phyloP scores from a whole-genome alignment of 1,140 invertebrate species.

The Drosophila punjabiensis region DNA sequence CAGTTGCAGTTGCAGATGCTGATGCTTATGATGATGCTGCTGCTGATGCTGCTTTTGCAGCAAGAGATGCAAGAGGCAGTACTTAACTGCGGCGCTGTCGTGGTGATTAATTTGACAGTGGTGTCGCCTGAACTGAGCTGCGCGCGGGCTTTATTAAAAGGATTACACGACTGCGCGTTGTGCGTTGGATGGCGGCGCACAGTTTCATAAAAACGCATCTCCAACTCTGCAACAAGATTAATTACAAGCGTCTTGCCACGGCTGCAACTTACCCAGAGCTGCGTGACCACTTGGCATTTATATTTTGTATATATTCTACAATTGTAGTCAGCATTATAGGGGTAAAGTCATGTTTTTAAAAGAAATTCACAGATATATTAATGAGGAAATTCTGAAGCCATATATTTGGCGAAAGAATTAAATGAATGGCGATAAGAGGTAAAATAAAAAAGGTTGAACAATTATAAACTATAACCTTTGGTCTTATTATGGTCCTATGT shows the following conservation, averaged over 20 bases:
- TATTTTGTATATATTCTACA: conserved; percentile 3
- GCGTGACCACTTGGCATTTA: conserved; percentile 48
- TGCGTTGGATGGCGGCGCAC: conserved; percentile 30
- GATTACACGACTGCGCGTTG: conserved; percentile 64
- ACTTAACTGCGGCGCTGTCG: conserved; percentile 34
- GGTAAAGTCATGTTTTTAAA: not conserved
- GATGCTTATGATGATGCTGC: not conserved
- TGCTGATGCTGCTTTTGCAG: conserved; percentile 5
- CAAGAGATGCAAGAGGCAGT: conserved; percentile 8
- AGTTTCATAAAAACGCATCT: conserved; percentile 52
- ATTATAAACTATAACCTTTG: not conserved
- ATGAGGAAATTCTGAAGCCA: not conserved
- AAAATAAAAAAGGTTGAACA: too few relatives aligned
- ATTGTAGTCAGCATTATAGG: conserved; percentile 5
- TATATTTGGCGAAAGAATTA: too few relatives aligned
- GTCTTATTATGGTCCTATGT: not conserved
- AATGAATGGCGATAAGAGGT: too few relatives aligned
- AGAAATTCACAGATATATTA: not conserved
- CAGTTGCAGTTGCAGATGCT: conserved; percentile 17
- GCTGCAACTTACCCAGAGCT: conserved; percentile 25
- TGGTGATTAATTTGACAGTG: conserved; percentile 73
- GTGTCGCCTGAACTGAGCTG: conserved; percentile 69
- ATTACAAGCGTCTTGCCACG: conserved; percentile 62
- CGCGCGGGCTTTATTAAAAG: conserved; percentile 76
- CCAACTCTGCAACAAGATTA: conserved; percentile 65